Conservation (phyloP, 2,113 vertebrate species). For the Thamnaconus septentrionalis region DNA sequence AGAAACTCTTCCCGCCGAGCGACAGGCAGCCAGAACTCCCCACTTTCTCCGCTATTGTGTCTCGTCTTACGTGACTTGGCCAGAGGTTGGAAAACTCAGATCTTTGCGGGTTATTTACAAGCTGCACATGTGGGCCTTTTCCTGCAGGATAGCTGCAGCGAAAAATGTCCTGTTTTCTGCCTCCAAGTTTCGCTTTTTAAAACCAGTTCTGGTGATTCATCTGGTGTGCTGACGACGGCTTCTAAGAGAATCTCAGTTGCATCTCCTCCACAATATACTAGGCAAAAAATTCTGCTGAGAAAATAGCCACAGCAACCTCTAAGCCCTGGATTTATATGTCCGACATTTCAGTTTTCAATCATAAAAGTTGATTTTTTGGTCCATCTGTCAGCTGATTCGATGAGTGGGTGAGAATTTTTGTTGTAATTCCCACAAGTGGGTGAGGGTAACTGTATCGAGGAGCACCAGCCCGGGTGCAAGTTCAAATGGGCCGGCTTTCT, state of each 20-base stretch:
- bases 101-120: constrained; percentile 45
- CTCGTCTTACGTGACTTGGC: constrained; percentile 44
- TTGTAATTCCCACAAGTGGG: constrained; percentile 17
- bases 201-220: no score
- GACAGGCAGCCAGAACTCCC: constrained; percentile 37
- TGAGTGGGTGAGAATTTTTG: constrained; percentile 16
- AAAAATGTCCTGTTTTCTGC: no score
- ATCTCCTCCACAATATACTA: no score
- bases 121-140: constrained; percentile 44
- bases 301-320: no score
- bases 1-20: constrained; percentile 42
- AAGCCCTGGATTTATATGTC: no score
- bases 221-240: no score
- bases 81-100: constrained; percentile 27
- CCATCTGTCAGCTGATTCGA: constrained; percentile 10
- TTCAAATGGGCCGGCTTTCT: background rate
- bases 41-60: constrained; percentile 52
- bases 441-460: constrained; percentile 30
- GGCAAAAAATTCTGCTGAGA: no score
- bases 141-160: constrained; percentile 35
- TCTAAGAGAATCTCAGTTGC: no score
- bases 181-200: no score
- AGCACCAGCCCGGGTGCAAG: background rate
- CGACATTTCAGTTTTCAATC: no score
- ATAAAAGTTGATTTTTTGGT: no score